Base-by-base conservation (phyloP, 1,140 invertebrate genomes). In the silkworm (Bombyx mori) region DNA sequence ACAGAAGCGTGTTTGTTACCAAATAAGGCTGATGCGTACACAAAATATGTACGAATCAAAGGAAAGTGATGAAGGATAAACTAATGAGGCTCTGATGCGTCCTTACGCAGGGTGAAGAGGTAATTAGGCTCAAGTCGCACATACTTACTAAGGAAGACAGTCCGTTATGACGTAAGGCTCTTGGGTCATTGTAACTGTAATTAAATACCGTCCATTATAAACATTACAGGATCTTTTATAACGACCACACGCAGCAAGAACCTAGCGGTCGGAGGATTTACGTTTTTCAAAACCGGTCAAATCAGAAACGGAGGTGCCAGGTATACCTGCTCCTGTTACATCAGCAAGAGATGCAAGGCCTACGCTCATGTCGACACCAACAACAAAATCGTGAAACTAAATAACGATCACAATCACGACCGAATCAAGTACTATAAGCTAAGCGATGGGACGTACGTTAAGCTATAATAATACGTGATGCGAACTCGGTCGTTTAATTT, bases 161-260 rank as follows among this genome's bases (percentile, higher is more conserved):
- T 3, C 26, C 4, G 26, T 35, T 5, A 35, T 35, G 1, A 35
- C 26, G 26, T 5, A 35, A 35, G 26, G 12, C 12, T 18, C 12
- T 18, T 18, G 12, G 26, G 26, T 35, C 26, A 35, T 35, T 35
- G 26, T 35, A 35, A 35, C 26, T 35, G 26, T 35, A 35, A 3
- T 35, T 35, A 35, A 35, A 35, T n/a, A 18, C 12, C 12, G 12
- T 55, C 7, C 1, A 26, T 46, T 55, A 26, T 46, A 48, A 47
- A 48, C 52, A 26, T 76, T 76, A 58, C 70, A 80, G 77, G 71
- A 3, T 57, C 48, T 7, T 81, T 64, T 51, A 77, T 80, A 10
- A 65, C 58, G 6, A 58, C 70, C 6, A 52, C 35, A 7, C 62
- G 54, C 8, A 70, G 75, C 10, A 63, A 47, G 8, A 60, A 79